A percentile compares a stretch with the other conserved stretches of the same genome.
Evolutionary conservation across 2,113 vertebrate genomes (phyloP).

Genomic region (Corythornis vintsioides): DNA sequence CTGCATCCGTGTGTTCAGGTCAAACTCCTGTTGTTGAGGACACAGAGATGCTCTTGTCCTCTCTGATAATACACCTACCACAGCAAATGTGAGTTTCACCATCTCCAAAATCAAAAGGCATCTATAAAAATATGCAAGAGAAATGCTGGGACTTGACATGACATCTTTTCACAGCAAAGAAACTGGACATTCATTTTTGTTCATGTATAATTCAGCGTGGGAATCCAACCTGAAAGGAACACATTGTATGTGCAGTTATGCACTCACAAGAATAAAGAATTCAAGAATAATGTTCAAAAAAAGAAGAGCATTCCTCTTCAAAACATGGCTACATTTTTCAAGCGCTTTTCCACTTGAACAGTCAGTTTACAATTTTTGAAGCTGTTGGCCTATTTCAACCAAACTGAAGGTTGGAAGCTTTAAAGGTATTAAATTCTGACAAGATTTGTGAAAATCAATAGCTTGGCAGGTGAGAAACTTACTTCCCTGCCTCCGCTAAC

Average conservation of each 20-base stretch:
- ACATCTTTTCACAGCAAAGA: background rate
- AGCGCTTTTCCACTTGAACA: conserved; percentile 17
- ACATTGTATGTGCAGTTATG: background rate
- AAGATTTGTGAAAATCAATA: background rate
- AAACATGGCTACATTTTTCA: background rate
- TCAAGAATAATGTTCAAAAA: background rate
- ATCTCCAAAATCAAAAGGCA: background rate
- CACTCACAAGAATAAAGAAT: conserved; percentile 10
- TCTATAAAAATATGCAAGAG: background rate
- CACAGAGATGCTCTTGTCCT: background rate
- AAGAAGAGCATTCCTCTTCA: background rate
- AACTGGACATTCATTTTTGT: background rate
- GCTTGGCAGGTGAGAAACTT: background rate
- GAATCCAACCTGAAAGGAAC: conserved; percentile 26
- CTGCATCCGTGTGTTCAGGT: background rate
- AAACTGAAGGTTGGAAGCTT: background rate
- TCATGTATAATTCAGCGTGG: conserved; percentile 26
- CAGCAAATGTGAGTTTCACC: background rate
- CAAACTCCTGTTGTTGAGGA: background rate
- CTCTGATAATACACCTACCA: background rate
- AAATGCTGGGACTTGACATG: background rate
- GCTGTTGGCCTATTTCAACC: background rate
- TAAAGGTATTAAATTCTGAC: background rate
- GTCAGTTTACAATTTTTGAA: background rate
- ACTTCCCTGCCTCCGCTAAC: background rate